These are phyloP conservation scores for Xanthostigma xanthostigma DNA, from an alignment of 2,888 invertebrate species.

Conservation along the genomic window DNA sequence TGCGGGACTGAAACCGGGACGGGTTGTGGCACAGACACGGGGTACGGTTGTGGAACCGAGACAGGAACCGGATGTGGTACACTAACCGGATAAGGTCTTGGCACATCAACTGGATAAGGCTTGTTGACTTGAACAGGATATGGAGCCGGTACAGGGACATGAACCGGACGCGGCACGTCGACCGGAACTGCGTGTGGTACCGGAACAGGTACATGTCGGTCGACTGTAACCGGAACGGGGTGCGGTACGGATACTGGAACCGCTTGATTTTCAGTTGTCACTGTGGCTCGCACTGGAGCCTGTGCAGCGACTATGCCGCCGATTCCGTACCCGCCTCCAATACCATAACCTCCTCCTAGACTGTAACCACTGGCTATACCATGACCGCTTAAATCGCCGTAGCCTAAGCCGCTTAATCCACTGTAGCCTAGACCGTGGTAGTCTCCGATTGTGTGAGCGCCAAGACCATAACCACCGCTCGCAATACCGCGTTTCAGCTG, in stretches of 20 bases:
- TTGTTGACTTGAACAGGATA: neutral
- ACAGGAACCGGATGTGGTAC: neutral
- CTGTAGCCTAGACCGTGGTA: too few species aligned
- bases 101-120: neutral
- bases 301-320: too few species aligned
- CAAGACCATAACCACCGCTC: too few species aligned
- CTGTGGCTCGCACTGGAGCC: neutral
- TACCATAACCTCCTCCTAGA: too few species aligned
- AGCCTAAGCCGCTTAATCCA: too few species aligned
- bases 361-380: too few species aligned
- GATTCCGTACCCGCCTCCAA: too few species aligned
- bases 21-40: neutral
- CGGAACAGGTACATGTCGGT: neutral
- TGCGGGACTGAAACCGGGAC: neutral
- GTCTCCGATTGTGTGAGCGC: too few species aligned
- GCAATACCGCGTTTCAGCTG: too few species aligned
- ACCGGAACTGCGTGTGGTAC: neutral
- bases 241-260: neutral
- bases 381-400: too few species aligned
- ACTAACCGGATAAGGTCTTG: neutral
- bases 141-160: neutral
- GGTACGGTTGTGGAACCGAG: neutral
- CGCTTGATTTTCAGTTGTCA: neutral
- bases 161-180: neutral
- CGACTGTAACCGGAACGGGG: neutral